These are phyloP conservation scores for Catharus fuscescens DNA, from an alignment of 2,113 vertebrate genomes.

Conservation along the genomic window DNA sequence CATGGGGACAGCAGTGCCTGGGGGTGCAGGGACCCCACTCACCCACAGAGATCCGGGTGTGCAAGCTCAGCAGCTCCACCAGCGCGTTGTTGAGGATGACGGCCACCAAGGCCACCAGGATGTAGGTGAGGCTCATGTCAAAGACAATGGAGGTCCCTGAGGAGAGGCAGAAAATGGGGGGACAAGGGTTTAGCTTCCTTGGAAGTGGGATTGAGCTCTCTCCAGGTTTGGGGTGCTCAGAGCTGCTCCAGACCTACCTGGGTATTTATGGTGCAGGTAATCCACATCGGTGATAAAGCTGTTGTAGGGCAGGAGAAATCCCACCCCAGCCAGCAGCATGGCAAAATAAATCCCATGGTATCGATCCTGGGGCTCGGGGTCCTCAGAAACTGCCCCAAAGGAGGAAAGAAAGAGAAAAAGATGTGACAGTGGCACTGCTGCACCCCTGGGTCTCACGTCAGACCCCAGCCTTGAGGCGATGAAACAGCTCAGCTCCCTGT, in stretches of 20 bases:
- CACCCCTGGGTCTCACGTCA: neutral
- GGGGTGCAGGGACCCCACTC: neutral
- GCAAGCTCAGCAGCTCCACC: conserved; percentile 92
- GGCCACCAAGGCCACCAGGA: conserved; percentile 89
- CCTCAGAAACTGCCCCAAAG: conserved; percentile 77
- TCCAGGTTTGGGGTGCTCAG: neutral
- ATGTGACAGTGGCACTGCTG: neutral
- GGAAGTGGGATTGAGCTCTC: neutral
- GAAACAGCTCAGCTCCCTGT: neutral
- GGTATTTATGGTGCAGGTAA: conserved; percentile 94
- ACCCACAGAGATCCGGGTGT: conserved; percentile 94
- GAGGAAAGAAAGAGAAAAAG: neutral
- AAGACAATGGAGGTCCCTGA: conserved; percentile 95
- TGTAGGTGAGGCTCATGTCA: conserved; percentile 97
- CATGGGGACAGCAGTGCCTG: fast-evolving
- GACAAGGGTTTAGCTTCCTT: neutral
- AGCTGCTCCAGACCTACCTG: conserved; percentile 76
- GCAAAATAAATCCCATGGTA: conserved; percentile 98
- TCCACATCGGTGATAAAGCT: conserved; percentile 98
- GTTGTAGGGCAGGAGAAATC: conserved; percentile 97
- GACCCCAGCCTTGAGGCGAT: fast-evolving
- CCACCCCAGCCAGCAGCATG: conserved; percentile 95
- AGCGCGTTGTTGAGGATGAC: conserved; percentile 94
- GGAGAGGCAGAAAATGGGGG: neutral
- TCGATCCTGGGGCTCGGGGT: conserved; percentile 87